phyloP scores from a whole-genome alignment of 2,797 vertebrate species.

The Bradypus variegatus region DNA sequence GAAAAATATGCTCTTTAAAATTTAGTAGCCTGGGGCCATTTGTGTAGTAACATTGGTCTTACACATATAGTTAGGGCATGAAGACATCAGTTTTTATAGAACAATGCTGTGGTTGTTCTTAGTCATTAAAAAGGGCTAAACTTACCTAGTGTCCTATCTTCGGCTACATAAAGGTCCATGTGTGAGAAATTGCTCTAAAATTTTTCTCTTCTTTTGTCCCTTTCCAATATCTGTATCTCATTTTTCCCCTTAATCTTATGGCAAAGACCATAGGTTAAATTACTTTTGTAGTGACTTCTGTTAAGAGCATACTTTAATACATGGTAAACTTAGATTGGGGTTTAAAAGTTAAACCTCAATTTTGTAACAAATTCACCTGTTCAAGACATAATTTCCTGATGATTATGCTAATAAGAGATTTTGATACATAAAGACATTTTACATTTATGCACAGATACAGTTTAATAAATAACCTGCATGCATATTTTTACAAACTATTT shows the following conservation, averaged over 20 bases:
- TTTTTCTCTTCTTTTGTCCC: not conserved
- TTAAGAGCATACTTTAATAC: not conserved
- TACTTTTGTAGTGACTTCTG: not conserved
- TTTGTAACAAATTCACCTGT: not conserved
- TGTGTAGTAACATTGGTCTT: not conserved
- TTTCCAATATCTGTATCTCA: not conserved
- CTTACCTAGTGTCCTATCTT: not conserved
- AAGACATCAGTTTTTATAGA: not conserved
- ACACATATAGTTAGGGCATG: not conserved
- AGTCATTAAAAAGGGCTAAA: not conserved
- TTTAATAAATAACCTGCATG: not conserved
- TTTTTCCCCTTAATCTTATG: not conserved
- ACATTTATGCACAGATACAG: not conserved
- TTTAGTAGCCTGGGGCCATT: not conserved
- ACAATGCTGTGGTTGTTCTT: not conserved
- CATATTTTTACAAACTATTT: not conserved
- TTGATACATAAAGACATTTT: conserved; percentile 15
- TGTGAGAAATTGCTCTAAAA: not conserved
- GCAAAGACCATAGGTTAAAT: not conserved
- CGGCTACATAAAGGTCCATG: not conserved
- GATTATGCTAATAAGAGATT: not conserved
- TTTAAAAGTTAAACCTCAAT: not conserved
- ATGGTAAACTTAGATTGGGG: not conserved
- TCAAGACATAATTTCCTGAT: conserved; percentile 15
- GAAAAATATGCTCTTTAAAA: not conserved